Percentiles rank a stretch among this genome's conserved stretches.
Evolutionary conservation across 64 coral and sea anemone genomes (phyloP).

Genomic region (Dendronephthya gigantea): DNA sequence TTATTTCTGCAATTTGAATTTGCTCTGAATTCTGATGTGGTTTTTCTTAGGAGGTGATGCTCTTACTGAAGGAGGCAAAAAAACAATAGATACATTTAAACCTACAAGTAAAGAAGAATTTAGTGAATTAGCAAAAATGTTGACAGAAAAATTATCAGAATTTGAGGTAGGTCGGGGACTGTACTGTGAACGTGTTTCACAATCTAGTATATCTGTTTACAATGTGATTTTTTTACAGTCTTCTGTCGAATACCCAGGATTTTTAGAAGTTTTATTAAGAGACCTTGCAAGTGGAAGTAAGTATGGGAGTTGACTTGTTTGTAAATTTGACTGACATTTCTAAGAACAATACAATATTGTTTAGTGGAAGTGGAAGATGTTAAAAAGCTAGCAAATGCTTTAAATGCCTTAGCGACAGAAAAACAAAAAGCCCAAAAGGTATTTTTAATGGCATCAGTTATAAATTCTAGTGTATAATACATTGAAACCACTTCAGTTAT

Average conservation of each 20-base stretch:
- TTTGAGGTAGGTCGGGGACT: too few relatives aligned
- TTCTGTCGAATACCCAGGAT: neutral
- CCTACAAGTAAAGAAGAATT: slow-evolving; percentile 15
- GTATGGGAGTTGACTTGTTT: too few relatives aligned
- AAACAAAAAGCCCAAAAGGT: slow-evolving; percentile 15
- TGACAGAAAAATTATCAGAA: neutral
- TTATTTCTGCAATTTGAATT: too few relatives aligned
- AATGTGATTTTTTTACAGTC: neutral
- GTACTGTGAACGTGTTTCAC: too few relatives aligned
- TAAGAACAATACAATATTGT: neutral
- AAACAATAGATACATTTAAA: slow-evolving; percentile 13
- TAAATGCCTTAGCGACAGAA: neutral
- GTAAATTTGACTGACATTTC: neutral
- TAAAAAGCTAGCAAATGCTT: neutral
- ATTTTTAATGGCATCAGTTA: too few relatives aligned
- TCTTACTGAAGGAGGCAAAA: neutral
- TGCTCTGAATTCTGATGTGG: too few relatives aligned
- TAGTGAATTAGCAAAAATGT: slow-evolving; percentile 4
- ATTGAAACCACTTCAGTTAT: too few relatives aligned
- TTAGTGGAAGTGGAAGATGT: slow-evolving; percentile 13
- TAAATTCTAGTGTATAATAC: too few relatives aligned
- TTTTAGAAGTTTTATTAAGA: neutral
- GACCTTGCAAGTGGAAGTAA: neutral
- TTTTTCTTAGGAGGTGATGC: neutral
- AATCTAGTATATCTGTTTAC: neutral